Base-by-base conservation (phyloP, 1,140 invertebrate species). In the Nylanderia fulva region DNA sequence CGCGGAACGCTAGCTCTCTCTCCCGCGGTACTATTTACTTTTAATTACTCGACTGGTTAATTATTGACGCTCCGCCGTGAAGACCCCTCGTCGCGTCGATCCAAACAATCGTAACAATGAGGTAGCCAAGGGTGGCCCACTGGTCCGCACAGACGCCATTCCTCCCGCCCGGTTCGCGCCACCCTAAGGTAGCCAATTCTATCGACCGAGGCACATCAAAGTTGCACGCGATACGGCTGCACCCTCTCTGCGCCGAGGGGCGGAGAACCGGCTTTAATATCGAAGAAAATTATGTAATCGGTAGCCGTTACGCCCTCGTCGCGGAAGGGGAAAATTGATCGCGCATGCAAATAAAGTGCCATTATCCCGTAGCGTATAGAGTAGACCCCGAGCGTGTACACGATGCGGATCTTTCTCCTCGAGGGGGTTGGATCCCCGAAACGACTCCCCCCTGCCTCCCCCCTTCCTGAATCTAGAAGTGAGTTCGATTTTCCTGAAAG, bases 131-230 rank as follows among this genome's bases (percentile, higher is more conserved):
- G 87, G 84, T 85, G 74, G 76, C 69, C 56, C 54, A 42, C 66
- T 80, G 61, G 27, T 89, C 75, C 75, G 77, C 60, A 82, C 60
- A 88, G 87, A 87, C 71, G 64, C 52, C 72, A 56, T 58, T 33
- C 18, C 36, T 29, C 36, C 27, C 9, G 15, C 11, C 29, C 24
- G 36, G 36, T 9, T 39, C 66, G 36, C 52, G 64, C 27, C 39
- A 71, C 77, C 77, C 77, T 60, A 82, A 85, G 79, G 90, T 91
- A 95, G 80, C 94, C 95, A 72, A 95, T 95, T 84, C 91, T 92
- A 91, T 94, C 95, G 90, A 95, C 94, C 90, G 91, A 92, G 86
- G 86, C 85, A 92, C 92, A 93, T 93, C 92, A 93, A 93, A 93
- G 90, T 93, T 93, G 92, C 93, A 93, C 91, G 93, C 92, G 90